A percentile compares a stretch with the other conserved stretches of the same genome.
Conservation (phyloP, 2,888 invertebrate species). For the Dryobotodes eremita region DNA sequence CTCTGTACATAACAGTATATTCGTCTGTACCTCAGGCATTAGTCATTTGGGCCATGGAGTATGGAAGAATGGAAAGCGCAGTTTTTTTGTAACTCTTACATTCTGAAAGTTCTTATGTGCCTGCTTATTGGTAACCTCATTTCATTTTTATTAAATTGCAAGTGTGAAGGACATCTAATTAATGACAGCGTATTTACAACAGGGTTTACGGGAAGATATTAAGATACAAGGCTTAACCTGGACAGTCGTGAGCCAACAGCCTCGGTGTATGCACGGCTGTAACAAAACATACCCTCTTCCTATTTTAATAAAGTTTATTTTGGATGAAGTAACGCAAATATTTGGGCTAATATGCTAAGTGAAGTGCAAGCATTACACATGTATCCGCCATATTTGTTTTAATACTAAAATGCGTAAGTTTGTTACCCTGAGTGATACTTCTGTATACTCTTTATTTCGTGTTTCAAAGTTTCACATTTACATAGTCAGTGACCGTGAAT, state of each 20-base stretch:
- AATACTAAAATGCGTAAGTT: conserved; percentile 24
- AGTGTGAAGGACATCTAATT: neutral
- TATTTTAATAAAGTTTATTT: conserved; percentile 16
- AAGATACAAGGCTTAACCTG: neutral
- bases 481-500: conserved; percentile 89
- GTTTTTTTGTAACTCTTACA: neutral
- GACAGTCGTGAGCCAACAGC: conserved; percentile 38
- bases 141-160: neutral
- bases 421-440: conserved; percentile 38
- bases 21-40: conserved; percentile 78
- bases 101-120: neutral
- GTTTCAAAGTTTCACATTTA: conserved; percentile 82
- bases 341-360: neutral
- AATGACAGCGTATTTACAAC: neutral
- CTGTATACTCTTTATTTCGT: conserved; percentile 48
- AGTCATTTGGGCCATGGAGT: conserved; percentile 73
- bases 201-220: neutral
- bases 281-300: neutral
- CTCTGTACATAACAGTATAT: conserved; percentile 76
- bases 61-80: conserved; percentile 21
- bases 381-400: conserved; percentile 31
- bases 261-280: conserved; percentile 14
- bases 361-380: neutral
- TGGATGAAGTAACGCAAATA: neutral
- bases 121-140: too few relatives aligned